phyloP scores from a whole-genome alignment of 2,113 vertebrate species.

The Monarcha castaneiventris region DNA sequence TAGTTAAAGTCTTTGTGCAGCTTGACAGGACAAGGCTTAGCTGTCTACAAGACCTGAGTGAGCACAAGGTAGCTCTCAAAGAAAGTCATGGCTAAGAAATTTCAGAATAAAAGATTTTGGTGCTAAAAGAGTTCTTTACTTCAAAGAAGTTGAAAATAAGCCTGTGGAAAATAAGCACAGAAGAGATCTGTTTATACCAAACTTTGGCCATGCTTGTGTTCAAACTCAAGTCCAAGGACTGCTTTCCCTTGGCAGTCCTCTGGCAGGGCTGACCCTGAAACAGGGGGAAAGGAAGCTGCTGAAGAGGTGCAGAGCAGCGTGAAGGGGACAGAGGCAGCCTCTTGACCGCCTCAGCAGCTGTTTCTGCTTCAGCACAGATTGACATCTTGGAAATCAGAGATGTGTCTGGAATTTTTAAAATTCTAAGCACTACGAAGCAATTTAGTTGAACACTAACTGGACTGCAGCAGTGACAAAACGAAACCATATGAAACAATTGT shows the following conservation, averaged over 20 bases:
- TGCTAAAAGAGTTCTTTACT: background rate
- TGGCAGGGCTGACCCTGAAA: background rate
- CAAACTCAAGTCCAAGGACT: background rate
- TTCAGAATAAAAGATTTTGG: background rate
- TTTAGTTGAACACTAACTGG: background rate
- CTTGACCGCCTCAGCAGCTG: background rate
- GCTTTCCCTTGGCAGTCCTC: background rate
- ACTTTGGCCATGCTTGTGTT: background rate
- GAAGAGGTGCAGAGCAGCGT: background rate
- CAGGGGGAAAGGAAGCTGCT: background rate
- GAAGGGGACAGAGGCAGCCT: background rate
- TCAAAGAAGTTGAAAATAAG: background rate
- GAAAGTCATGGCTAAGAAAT: background rate
- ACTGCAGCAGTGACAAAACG: background rate
- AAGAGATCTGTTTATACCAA: background rate
- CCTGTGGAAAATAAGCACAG: background rate
- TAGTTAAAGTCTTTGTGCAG: background rate
- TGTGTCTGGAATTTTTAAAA: background rate
- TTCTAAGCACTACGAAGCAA: background rate
- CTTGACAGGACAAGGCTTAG: background rate
- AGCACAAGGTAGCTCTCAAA: background rate
- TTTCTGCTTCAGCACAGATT: background rate
- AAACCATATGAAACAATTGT: background rate
- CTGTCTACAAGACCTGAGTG: background rate
- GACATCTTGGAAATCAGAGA: background rate